Evolutionary conservation across 2,888 invertebrate species (phyloP), one percentile per base, ranked within the genome.

Genomic region (Ormia ochracea): DNA sequence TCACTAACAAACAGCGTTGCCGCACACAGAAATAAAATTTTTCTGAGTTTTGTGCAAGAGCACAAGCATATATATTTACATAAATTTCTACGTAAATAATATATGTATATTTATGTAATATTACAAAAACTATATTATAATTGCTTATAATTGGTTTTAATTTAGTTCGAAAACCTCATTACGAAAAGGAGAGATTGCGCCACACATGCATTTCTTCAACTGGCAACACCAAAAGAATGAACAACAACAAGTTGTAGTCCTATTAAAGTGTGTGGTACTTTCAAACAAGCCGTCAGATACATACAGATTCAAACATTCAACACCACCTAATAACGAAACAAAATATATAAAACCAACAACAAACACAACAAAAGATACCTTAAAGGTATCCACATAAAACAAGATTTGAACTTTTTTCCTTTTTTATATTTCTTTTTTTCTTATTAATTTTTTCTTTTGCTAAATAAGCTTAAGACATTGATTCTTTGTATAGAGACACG

Each of bases 361-460:
- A 50, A 72, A 43, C 36, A 76, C 52, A 69, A 63, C 54, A 63
- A 69, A 69, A 54, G 48, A 50, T 84, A 85, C 86, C 84, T 86
- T 85, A 72, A 85, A 85, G 84, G 86, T 84, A 85, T 82, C 82
- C 83, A 83, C 82, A 82, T 82, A 82, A 82, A 63, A 75, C 78
- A 61, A 81, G 81, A 81, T 81, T 78, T 81, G 66, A 80, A 66
- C 52, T 68, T 75, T 76, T 75, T 61, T 21, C 33, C 26, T 33
- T 43, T 72, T 33, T 43, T 48, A 19, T 54, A 41, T 23, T n/a
- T 31, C 61, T 61, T 54, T 21, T 36, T 77, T 59, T 58, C 36
- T 61, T 59, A 26, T 61, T 59, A 52, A 61, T 14, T 45, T 12
- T 38, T 56, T 66, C 23, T 65, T 43, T 31, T 6, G 9, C 28